Evolutionary conservation across 2,113 vertebrate genomes (phyloP).

Genomic region (Emydocephalus ijimae): DNA sequence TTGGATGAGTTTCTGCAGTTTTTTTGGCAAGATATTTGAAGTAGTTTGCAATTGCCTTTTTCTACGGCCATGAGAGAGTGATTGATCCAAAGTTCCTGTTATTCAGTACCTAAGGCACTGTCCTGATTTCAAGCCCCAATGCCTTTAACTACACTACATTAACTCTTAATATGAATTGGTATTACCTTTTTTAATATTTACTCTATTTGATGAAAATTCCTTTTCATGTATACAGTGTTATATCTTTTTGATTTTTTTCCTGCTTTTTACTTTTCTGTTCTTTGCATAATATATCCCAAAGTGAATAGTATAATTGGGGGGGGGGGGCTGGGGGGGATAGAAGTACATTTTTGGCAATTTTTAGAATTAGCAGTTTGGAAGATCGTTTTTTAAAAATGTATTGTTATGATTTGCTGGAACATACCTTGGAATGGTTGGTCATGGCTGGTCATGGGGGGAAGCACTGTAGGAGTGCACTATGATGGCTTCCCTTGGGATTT

Average conservation of each 20-base stretch:
- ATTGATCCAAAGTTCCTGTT: not conserved
- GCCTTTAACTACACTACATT: not conserved
- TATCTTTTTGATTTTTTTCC: not conserved
- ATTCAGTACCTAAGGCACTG: not conserved
- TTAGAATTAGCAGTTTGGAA: not conserved
- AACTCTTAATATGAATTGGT: not conserved
- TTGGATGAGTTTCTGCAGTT: not conserved
- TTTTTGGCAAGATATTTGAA: not conserved
- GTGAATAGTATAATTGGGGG: not conserved
- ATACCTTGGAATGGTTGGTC: not conserved
- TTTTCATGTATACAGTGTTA: not conserved
- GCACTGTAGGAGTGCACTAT: not conserved
- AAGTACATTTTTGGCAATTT: not conserved
- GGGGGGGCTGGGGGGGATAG: not conserved
- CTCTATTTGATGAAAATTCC: not conserved
- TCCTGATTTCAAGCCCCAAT: not conserved
- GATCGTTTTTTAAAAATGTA: not conserved
- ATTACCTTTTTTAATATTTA: not conserved
- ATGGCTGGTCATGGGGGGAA: not conserved
- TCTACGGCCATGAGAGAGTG: not conserved
- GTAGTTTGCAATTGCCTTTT: not conserved
- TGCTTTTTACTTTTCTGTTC: not conserved
- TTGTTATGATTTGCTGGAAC: not conserved
- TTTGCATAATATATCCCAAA: not conserved
- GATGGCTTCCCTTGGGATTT: not conserved